phyloP scores from a whole-genome alignment of 2,797 vertebrate species.

The Antennarius maculatus region DNA sequence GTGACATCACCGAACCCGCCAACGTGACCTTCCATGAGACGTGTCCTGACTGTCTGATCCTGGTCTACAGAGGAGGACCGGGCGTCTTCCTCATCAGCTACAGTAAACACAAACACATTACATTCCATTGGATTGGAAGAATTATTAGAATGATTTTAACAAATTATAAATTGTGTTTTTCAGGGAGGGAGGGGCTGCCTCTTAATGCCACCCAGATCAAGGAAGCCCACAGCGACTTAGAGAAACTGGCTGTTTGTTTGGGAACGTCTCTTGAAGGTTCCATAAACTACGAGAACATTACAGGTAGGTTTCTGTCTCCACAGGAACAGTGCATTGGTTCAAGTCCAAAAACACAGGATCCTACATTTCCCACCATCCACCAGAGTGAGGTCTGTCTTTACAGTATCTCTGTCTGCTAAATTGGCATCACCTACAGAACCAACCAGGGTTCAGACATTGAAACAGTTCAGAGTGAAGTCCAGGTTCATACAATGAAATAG shows the following conservation, averaged over 20 bases:
- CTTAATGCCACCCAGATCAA: not conserved
- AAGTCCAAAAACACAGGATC: too few relatives aligned
- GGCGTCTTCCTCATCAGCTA: conserved; percentile 1
- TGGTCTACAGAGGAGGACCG: rapidly evolving
- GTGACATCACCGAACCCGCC: rapidly evolving
- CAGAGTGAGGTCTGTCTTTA: too few relatives aligned
- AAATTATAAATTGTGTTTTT: conserved; percentile 1
- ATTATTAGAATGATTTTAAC: not conserved
- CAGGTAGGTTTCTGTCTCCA: conserved; percentile 3
- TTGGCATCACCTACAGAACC: too few relatives aligned
- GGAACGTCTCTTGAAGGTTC: rapidly evolving
- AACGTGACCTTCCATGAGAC: not conserved
- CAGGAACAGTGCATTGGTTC: too few relatives aligned
- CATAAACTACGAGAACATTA: not conserved
- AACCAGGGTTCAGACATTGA: too few relatives aligned
- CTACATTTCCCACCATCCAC: too few relatives aligned
- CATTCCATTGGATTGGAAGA: too few relatives aligned
- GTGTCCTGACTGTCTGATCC: not conserved
- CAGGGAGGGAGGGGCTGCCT: not conserved
- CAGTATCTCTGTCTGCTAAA: too few relatives aligned
- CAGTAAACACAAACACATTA: conserved; percentile 5
- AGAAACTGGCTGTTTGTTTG: conserved; percentile 8
- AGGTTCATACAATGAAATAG: too few relatives aligned
- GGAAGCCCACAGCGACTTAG: not conserved
- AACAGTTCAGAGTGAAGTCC: too few relatives aligned